Evolutionary conservation across 2,797 vertebrate species (phyloP).

Genomic region (Sebastes nivosus): DNA sequence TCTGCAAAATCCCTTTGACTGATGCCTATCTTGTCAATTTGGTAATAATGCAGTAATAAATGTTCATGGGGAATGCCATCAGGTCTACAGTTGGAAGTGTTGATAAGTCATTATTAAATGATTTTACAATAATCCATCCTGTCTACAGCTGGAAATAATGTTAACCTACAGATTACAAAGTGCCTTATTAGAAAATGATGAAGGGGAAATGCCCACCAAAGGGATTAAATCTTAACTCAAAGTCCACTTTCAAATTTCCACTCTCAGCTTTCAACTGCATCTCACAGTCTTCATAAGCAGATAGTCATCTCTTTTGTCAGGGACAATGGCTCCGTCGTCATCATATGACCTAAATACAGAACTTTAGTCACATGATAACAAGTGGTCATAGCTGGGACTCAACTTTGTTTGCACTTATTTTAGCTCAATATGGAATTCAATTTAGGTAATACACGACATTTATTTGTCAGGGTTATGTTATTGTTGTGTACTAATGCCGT

Average conservation of each 20-base stretch:
- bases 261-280: not conserved
- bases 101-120: not conserved
- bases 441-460: not conserved
- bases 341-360: not conserved
- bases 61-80: not conserved
- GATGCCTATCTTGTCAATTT: not conserved
- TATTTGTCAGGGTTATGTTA: conserved; percentile 19
- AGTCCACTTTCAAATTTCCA: not conserved
- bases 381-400: not conserved
- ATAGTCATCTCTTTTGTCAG: not conserved
- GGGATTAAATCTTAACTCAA: not conserved
- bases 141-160: not conserved
- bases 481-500: conserved; percentile 17
- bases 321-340: not conserved
- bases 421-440: not conserved
- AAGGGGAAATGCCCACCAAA: not conserved
- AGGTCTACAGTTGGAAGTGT: not conserved
- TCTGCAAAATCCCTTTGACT: not conserved
- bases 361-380: not conserved
- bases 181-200: not conserved
- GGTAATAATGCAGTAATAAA: not conserved
- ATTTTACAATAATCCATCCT: not conserved
- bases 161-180: not conserved
- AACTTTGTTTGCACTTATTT: conserved; percentile 9
- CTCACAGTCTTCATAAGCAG: not conserved